Evolutionary conservation across 1,140 invertebrate genomes (phyloP), one percentile per base, ranked within the genome.

Genomic region (Schlechtendalia chinensis): DNA sequence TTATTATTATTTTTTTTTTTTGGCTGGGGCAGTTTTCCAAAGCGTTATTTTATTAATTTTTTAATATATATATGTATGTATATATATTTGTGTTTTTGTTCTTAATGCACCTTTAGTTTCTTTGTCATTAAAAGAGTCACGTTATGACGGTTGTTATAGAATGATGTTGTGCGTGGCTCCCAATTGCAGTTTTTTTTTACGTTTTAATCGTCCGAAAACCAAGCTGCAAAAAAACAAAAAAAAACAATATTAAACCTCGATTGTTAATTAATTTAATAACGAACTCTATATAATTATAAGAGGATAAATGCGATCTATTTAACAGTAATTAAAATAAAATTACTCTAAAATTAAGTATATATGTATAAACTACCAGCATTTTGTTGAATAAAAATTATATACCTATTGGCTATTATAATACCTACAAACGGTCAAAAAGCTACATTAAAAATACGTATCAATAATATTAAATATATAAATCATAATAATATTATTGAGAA

Each of bases 121-220:
- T 79, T 63, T 79, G 24, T 63, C 16, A 50, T 50, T 61, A 47
- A 45, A 61, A 58, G 19, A 16, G 22, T 61, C 22, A 61, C 24
- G 58, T 27, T n/a, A 19, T 50, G 58, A 63, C 17, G 45, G 22
- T 27, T 47, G 58, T 77, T 50, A 39, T 61, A 8, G 22, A n/a
- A n/a, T 79, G 16, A 0, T 50, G 39, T 45, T 19, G n/a, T 8
- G 32, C 32, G 32, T 61, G 39, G 75, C 75, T 24, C 39, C 19
- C 19, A 59, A 50, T 77, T 32, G 32, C 17, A 61, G 24, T 47
- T 63, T 19, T n/a, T 77, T 16, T 19, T 22, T 39, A 17, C 17
- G 58, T 29, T 61, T 79, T 79, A 79, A 27, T 79, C 75, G 14
- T 79, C 75, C 58, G 75, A 79, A 79, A 79, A 79, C 75, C 75